Evolutionary conservation across 2,888 invertebrate species (phyloP).

Genomic region (Patella pellucida): DNA sequence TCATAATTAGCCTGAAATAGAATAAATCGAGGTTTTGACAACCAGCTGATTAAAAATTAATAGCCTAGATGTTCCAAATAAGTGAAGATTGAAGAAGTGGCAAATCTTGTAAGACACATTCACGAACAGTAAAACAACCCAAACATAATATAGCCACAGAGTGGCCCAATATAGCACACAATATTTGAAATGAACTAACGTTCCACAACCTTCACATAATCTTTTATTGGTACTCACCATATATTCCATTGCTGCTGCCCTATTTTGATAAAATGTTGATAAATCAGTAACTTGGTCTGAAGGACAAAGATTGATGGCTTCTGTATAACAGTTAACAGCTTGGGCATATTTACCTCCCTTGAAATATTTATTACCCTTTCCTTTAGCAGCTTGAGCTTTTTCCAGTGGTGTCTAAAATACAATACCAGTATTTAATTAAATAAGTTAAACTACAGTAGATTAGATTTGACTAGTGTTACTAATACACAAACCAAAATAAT

Average conservation of each 20-base stretch:
- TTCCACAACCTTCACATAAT: too few relatives aligned
- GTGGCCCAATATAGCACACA: too few relatives aligned
- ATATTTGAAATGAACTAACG: too few relatives aligned
- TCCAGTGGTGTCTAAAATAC: conserved; percentile 54
- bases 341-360: conserved; percentile 71
- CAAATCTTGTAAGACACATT: too few relatives aligned
- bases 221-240: conserved; percentile 73
- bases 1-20: conserved; percentile 78
- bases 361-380: conserved; percentile 73
- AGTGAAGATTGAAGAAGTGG: too few relatives aligned
- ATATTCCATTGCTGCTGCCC: conserved; percentile 95
- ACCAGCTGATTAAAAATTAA: too few relatives aligned
- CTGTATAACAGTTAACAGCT: conserved; percentile 73
- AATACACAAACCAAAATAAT: too few relatives aligned
- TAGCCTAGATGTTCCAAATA: too few relatives aligned
- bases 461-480: too few relatives aligned
- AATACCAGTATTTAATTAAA: neutral
- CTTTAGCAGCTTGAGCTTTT: conserved; percentile 75
- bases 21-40: neutral
- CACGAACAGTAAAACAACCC: too few relatives aligned
- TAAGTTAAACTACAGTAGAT: too few relatives aligned
- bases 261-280: conserved; percentile 94
- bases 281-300: conserved; percentile 79
- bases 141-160: too few relatives aligned
- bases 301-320: conserved; percentile 72